A percentile compares a stretch with the other conserved stretches of the same genome.
These are phyloP conservation scores for Dryobota labecula DNA, from an alignment of 2,888 invertebrate species.

Conservation along the genomic window DNA sequence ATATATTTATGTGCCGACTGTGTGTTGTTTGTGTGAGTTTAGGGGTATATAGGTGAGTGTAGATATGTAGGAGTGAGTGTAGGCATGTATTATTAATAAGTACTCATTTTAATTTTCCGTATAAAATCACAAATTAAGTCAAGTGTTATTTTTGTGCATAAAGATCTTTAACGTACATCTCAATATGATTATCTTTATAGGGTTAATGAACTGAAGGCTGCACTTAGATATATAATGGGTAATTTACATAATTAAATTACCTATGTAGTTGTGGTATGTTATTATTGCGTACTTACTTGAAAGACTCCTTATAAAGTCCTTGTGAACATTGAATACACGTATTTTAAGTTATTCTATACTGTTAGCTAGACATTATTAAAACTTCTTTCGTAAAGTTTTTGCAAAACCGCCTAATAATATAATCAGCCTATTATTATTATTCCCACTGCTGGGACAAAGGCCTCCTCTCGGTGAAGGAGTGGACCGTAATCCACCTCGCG, in stretches of 20 bases:
- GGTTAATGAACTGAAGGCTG: neutral
- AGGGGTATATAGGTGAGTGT: too few relatives aligned
- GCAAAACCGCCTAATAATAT: too few relatives aligned
- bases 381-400: too few relatives aligned
- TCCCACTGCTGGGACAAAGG: too few relatives aligned
- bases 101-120: neutral
- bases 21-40: too few relatives aligned
- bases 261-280: neutral
- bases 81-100: neutral
- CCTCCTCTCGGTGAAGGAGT: too few relatives aligned
- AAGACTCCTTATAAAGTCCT: neutral
- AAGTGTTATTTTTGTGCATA: neutral
- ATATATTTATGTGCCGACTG: too few relatives aligned
- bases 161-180: neutral
- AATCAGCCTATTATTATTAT: too few relatives aligned
- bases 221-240: too few relatives aligned
- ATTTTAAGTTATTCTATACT: neutral
- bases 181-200: neutral
- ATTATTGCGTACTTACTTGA: neutral
- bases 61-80: too few relatives aligned
- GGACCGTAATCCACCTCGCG: too few relatives aligned
- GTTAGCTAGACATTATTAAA: neutral
- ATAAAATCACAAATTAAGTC: neutral
- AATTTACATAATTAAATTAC: neutral
- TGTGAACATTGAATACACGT: neutral